A percentile compares a stretch with the other conserved stretches of the same genome.
phyloP scores from a whole-genome alignment of 92 coral and sea anemone genomes.

The Epizoanthus illoricatus region DNA sequence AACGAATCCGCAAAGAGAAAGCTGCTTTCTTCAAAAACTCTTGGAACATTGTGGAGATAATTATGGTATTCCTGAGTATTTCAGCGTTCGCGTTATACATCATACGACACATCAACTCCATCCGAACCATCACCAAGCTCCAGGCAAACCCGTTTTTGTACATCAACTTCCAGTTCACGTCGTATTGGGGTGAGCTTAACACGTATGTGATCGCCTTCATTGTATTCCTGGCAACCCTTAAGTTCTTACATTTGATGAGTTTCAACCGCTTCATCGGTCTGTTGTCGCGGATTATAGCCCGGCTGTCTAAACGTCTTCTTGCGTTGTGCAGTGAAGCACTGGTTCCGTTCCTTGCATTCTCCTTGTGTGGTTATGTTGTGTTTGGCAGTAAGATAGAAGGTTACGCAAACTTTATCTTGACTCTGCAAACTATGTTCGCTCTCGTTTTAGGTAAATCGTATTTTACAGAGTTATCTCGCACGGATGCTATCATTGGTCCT shows the following conservation, averaged over 20 bases:
- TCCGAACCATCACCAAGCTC: constrained; percentile 47
- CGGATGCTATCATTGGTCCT: constrained; percentile 55
- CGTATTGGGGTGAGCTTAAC: constrained; percentile 57
- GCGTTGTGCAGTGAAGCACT: constrained; percentile 51
- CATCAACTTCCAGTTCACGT: constrained; percentile 51
- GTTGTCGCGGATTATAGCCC: constrained; percentile 46
- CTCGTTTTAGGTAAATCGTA: constrained; percentile 60
- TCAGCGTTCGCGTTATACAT: constrained; percentile 54
- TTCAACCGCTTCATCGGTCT: constrained; percentile 61
- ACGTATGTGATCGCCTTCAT: constrained; percentile 53
- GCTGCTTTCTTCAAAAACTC: constrained; percentile 39
- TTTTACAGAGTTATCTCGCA: constrained; percentile 51
- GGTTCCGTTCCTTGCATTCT: constrained; percentile 50
- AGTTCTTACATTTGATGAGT: constrained; percentile 61
- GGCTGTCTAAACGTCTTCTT: constrained; percentile 40
- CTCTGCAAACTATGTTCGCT: constrained; percentile 59
- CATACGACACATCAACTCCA: constrained; percentile 45
- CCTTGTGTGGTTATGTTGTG: constrained; percentile 51
- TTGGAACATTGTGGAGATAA: constrained; percentile 56
- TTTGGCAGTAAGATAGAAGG: constrained; percentile 59
- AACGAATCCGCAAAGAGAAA: constrained; percentile 40
- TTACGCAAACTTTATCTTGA: constrained; percentile 30
- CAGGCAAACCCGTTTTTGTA: constrained; percentile 58
- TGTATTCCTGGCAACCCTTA: constrained; percentile 65
- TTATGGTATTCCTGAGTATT: constrained; percentile 41